Base-by-base conservation (phyloP, 2,797 vertebrate genomes). In the Cheirogaleus major region DNA sequence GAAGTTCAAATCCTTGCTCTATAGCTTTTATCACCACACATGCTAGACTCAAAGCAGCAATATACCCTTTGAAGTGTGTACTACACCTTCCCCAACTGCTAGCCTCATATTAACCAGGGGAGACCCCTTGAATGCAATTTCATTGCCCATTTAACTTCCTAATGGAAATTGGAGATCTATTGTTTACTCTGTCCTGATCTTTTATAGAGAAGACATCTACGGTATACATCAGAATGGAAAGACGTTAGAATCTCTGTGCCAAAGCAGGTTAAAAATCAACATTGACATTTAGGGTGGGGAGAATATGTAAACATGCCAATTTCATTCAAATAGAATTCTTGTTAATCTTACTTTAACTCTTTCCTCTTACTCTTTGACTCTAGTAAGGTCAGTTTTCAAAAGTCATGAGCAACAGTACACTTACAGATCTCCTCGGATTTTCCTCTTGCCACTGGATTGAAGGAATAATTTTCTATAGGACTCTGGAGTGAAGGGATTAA, bases 401-500 rank as follows among this genome's bases (percentile, higher is more conserved):
- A 79, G 59, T 25, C 27, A 27, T 3, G 79, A 48, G 41, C 25
- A 50, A 25, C 6, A 38, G 70, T 32, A 69, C 76, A 98, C 98
- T 98, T 97, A 99, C 98, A 78, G 18, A 4, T 99, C 98, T 63
- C 98, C 99, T 96, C 98, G 98, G 90, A 97, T 98, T 94, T 98
- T 98, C 92, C 97, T 98, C 94, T 98, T 99, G 97, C 98, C 99
- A 1, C 83, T 97, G 27, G 97, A 95, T 38, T 97, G 97, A 72
- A 98, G 97, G 41, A 98, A 83, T 93, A 97, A 97, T 89, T 99
- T 99, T 70, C 98, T 98, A 17, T 99, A 99, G 0, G 99, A 99
- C 78, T 99, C 99, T 0, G 99, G 99, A 17, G 99, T 99, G 96
- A 99, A 99, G 30, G 99, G 99, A 89, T 99, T 99, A 57, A 99